Evolutionary conservation across 2,888 invertebrate genomes (phyloP).

Genomic region (Hedychridium roseum): DNA sequence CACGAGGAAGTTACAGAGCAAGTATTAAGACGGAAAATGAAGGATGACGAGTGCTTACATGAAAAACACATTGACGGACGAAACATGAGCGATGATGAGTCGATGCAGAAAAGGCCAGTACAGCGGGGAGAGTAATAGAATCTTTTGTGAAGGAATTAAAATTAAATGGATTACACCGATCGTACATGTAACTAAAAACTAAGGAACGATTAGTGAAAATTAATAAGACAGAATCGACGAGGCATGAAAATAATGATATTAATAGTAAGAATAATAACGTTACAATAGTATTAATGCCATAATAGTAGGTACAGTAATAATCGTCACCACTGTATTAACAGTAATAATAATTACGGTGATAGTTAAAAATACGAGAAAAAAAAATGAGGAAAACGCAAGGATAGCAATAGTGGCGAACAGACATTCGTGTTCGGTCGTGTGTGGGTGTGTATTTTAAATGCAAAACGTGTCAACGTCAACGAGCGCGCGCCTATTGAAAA

Average conservation of each 20-base stretch:
- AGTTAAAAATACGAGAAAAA: conserved; percentile 5
- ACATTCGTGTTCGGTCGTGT: too few relatives aligned
- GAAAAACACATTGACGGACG: too few relatives aligned
- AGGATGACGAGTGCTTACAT: too few relatives aligned
- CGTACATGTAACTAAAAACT: not conserved
- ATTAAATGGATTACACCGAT: not conserved
- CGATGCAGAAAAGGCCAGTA: conserved; percentile 18
- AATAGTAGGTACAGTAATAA: not conserved
- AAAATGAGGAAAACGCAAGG: conserved; percentile 6
- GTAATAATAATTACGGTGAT: conserved; percentile 7
- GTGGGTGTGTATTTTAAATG: too few relatives aligned
- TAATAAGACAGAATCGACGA: conserved; percentile 4
- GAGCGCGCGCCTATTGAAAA: too few relatives aligned
- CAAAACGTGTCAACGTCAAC: too few relatives aligned
- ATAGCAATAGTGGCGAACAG: conserved; percentile 13
- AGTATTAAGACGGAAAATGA: too few relatives aligned
- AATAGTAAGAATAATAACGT: conserved; percentile 24
- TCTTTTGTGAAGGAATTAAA: not conserved
- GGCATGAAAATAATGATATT: conserved; percentile 11
- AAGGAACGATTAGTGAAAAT: not conserved
- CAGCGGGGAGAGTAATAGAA: conserved; percentile 19
- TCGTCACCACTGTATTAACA: conserved; percentile 17
- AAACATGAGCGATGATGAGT: too few relatives aligned
- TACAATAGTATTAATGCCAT: not conserved
- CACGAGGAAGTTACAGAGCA: too few relatives aligned